phyloP scores from a whole-genome alignment of 2,113 vertebrate species.

The Oostethus manadensis region DNA sequence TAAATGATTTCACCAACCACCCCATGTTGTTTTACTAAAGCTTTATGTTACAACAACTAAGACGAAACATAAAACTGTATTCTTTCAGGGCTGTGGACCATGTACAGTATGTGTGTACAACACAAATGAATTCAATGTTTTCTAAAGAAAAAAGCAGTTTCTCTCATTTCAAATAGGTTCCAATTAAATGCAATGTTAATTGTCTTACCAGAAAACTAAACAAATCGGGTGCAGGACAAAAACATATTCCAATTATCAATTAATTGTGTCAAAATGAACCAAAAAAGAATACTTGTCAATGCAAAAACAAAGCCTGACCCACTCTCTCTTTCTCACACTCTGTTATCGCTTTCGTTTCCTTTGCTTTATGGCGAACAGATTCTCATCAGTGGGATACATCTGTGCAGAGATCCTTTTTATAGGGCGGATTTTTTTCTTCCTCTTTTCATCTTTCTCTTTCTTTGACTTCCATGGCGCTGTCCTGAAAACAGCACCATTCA shows the following conservation, averaged over 20 bases:
- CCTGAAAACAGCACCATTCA: constrained; percentile 6
- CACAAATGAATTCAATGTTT: too few species aligned
- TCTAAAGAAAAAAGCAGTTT: too few species aligned
- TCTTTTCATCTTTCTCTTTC: constrained; percentile 8
- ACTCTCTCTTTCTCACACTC: not conserved
- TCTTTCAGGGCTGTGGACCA: too few species aligned
- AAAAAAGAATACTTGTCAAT: not conserved
- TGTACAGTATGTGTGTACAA: too few species aligned
- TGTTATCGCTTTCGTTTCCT: constrained; percentile 45
- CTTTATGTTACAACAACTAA: not conserved
- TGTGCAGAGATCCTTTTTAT: constrained; percentile 5
- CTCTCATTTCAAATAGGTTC: too few species aligned
- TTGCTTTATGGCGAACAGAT: constrained; percentile 73
- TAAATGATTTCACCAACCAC: not conserved
- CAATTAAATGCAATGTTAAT: too few species aligned
- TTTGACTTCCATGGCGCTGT: constrained; percentile 1
- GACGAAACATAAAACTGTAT: not conserved
- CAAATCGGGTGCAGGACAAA: too few species aligned
- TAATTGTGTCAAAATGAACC: not conserved
- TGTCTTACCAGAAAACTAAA: too few species aligned
- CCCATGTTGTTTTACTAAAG: too few species aligned
- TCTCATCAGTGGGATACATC: constrained; percentile 56
- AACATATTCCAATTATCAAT: too few species aligned
- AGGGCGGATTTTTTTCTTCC: constrained; percentile 21
- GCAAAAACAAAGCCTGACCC: not conserved